Evolutionary conservation across 2,113 vertebrate species (phyloP).

Genomic region (Stercorarius parasiticus): DNA sequence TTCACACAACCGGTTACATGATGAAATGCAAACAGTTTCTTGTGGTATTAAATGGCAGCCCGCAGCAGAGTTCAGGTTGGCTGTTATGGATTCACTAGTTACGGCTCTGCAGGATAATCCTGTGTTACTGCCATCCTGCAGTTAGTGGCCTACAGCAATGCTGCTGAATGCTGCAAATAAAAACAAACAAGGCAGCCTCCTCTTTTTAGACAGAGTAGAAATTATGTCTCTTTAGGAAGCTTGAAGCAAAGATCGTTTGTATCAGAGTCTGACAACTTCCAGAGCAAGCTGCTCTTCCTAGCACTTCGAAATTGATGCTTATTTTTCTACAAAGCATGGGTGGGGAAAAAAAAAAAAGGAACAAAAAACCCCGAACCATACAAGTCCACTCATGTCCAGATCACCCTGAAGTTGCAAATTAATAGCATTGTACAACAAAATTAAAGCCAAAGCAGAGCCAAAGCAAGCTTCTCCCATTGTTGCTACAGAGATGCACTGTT

Average conservation of each 20-base stretch:
- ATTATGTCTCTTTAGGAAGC: conserved; percentile 51
- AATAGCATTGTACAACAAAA: conserved; percentile 22
- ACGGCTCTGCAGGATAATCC: conserved; percentile 68
- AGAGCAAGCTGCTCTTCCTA: conserved; percentile 36
- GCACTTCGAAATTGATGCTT: conserved; percentile 4
- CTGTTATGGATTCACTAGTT: conserved; percentile 50
- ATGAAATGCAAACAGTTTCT: conserved; percentile 66
- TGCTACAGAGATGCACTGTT: neutral
- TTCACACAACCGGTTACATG: conserved; percentile 49
- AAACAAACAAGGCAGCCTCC: conserved; percentile 65
- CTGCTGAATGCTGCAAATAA: conserved; percentile 61
- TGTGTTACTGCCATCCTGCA: conserved; percentile 63
- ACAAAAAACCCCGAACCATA: neutral
- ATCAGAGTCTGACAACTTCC: neutral
- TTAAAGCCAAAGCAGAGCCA: neutral
- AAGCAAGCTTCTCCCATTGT: neutral
- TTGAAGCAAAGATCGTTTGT: conserved; percentile 40
- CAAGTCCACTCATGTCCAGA: neutral
- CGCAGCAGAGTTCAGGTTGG: conserved; percentile 61
- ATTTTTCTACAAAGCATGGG: conserved; percentile 33
- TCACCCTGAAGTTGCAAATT: conserved; percentile 14
- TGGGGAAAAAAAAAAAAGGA: neutral
- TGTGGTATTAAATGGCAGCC: conserved; percentile 61
- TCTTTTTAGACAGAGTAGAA: conserved; percentile 37
- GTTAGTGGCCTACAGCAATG: conserved; percentile 62